These are phyloP conservation scores for Calcarius lapponicus DNA, from an alignment of 2,797 vertebrate genomes.

Conservation along the genomic window DNA sequence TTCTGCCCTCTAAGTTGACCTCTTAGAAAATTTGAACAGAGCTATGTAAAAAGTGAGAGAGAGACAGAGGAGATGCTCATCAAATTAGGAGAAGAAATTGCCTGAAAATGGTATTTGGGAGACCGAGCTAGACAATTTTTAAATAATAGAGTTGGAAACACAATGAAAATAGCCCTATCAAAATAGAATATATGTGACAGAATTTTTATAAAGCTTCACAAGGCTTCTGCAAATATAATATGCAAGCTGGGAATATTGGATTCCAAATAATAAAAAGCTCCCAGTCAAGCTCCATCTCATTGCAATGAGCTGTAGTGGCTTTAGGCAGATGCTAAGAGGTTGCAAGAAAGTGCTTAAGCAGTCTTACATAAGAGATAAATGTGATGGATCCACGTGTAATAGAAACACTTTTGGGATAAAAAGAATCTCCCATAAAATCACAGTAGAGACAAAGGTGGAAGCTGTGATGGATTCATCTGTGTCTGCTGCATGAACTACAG, in stretches of 20 bases:
- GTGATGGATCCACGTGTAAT: background rate
- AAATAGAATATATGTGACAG: conserved; percentile 32
- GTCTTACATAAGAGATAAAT: conserved; percentile 22
- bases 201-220: conserved; percentile 55
- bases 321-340: conserved; percentile 42
- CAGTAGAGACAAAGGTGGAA: background rate
- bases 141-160: conserved; percentile 42
- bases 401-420: conserved; percentile 21
- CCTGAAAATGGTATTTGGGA: background rate
- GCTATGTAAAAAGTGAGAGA: background rate
- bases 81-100: conserved; percentile 48
- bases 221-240: conserved; percentile 15
- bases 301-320: conserved; percentile 22
- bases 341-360: conserved; percentile 36
- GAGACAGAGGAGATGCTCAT: background rate
- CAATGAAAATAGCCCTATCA: conserved; percentile 43
- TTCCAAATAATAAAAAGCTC: conserved; percentile 52
- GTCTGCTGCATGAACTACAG: background rate
- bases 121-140: conserved; percentile 5
- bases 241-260: conserved; percentile 46
- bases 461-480: background rate
- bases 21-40: conserved; percentile 24
- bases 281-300: conserved; percentile 32
- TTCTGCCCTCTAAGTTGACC: conserved; percentile 43
- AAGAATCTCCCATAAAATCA: conserved; percentile 3